Percentiles rank a stretch among this genome's conserved stretches.
Evolutionary conservation across 1,140 invertebrate genomes (phyloP).

Genomic region (Ceratoteleas bidentatus): DNA sequence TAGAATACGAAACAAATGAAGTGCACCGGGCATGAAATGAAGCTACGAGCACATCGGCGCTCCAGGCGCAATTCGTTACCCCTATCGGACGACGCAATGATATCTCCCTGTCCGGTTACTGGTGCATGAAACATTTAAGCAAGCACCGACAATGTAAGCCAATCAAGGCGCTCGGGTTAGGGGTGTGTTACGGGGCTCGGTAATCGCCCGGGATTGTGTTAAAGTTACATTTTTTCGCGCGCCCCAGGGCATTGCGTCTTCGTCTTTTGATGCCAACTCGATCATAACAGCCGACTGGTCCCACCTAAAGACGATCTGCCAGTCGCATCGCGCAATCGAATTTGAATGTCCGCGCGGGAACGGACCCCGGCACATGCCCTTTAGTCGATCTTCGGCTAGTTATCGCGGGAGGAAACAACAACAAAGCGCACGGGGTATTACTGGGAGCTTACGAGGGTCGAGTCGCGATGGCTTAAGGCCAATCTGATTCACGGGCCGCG

Average conservation of each 20-base stretch:
- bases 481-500: conserved; percentile 77
- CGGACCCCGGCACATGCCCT: conserved; percentile 65
- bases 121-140: conserved; percentile 82
- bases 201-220: conserved; percentile 80
- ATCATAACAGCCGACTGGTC: conserved; percentile 61
- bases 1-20: conserved; percentile 51
- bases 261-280: conserved; percentile 71
- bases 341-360: conserved; percentile 40
- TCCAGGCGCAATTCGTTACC: conserved; percentile 76
- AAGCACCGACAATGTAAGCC: conserved; percentile 82
- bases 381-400: too few relatives aligned
- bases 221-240: conserved; percentile 78
- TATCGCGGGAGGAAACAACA: too few relatives aligned
- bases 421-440: too few relatives aligned
- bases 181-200: conserved; percentile 71
- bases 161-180: conserved; percentile 76
- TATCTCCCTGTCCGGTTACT: conserved; percentile 79
- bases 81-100: conserved; percentile 78
- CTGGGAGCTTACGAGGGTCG: conserved; percentile 75
- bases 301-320: conserved; percentile 56
- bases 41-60: conserved; percentile 31
- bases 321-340: conserved; percentile 38
- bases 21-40: conserved; percentile 48
- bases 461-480: conserved; percentile 77
- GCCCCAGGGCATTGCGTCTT: conserved; percentile 47